Percentiles rank a stretch among this genome's conserved stretches.
Conservation (phyloP, 2,888 invertebrate genomes). For the Volucella zonaria region DNA sequence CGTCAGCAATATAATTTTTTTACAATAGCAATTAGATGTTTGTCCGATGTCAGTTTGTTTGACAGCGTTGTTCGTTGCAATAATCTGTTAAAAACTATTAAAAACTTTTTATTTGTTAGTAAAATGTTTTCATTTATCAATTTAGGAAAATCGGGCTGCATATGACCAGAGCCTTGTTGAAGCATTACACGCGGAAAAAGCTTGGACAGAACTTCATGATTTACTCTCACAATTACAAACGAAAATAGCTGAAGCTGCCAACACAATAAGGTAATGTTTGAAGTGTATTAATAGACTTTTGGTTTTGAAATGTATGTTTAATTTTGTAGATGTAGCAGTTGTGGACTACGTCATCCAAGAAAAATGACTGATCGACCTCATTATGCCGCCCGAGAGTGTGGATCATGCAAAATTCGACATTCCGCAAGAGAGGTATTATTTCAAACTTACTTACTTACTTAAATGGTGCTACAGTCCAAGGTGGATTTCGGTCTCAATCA, state of each 20-base stretch:
- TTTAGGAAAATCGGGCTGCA: slow-evolving; percentile 88
- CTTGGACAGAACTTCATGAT: slow-evolving; percentile 94
- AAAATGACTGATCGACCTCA: slow-evolving; percentile 93
- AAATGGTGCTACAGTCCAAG: too few relatives aligned
- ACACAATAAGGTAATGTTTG: slow-evolving; percentile 88
- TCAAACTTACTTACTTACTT: too few relatives aligned
- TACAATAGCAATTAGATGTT: too few relatives aligned
- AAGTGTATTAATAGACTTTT: not conserved
- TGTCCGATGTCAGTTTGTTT: too few relatives aligned
- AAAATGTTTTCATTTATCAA: too few relatives aligned
- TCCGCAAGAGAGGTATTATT: slow-evolving; percentile 90
- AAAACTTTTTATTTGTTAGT: too few relatives aligned
- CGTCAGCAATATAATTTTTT: too few relatives aligned
- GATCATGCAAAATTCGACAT: slow-evolving; percentile 94
- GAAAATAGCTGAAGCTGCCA: slow-evolving; percentile 97
- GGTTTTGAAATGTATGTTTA: not conserved
- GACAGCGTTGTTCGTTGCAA: too few relatives aligned
- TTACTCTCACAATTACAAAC: slow-evolving; percentile 93
- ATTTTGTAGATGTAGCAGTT: slow-evolving; percentile 91
- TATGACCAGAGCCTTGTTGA: slow-evolving; percentile 90
- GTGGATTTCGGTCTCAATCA: too few relatives aligned
- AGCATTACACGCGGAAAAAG: slow-evolving; percentile 91
- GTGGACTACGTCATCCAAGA: slow-evolving; percentile 94
- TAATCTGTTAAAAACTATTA: too few relatives aligned
- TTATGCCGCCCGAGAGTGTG: slow-evolving; percentile 95